Percentiles rank a stretch among this genome's conserved stretches.
These are phyloP conservation scores for Sardinella longiceps DNA, from an alignment of 2,797 vertebrate genomes.

Conservation along the genomic window DNA sequence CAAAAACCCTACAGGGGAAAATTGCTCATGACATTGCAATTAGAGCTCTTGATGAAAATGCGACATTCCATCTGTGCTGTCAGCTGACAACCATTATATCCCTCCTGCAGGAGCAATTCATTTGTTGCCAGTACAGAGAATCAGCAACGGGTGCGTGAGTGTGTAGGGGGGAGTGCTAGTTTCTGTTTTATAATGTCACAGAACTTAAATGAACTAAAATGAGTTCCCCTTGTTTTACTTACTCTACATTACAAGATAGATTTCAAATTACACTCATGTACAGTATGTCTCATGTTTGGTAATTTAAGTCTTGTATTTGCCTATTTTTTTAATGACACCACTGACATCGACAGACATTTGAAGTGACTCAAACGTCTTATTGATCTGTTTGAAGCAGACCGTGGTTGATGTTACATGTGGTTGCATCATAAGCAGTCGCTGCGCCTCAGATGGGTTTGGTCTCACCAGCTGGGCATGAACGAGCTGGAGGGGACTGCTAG, in stretches of 20 bases:
- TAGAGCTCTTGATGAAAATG: conserved; percentile 24
- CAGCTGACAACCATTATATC: conserved; percentile 6
- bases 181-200: conserved; percentile 13
- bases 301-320: background rate
- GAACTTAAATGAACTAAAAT: background rate
- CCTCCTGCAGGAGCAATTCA: conserved; percentile 7
- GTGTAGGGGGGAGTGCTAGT: background rate
- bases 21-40: conserved; percentile 27
- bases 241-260: background rate
- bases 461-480: conserved; percentile 20
- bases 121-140: background rate
- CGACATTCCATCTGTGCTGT: conserved; percentile 16
- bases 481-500: background rate
- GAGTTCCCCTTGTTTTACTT: background rate
- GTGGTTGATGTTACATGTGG: conserved; percentile 2
- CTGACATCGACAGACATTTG: background rate
- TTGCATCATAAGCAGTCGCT: background rate
- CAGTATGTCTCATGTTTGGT: background rate
- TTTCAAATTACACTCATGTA: background rate
- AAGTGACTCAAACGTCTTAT: background rate
- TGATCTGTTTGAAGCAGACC: background rate
- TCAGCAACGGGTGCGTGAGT: background rate
- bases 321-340: background rate
- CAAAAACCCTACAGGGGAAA: background rate
- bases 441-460: background rate